A percentile compares a stretch with the other conserved stretches of the same genome.
These are phyloP conservation scores for Pseudococcus longispinus DNA, from an alignment of 2,888 invertebrate species.

Conservation along the genomic window DNA sequence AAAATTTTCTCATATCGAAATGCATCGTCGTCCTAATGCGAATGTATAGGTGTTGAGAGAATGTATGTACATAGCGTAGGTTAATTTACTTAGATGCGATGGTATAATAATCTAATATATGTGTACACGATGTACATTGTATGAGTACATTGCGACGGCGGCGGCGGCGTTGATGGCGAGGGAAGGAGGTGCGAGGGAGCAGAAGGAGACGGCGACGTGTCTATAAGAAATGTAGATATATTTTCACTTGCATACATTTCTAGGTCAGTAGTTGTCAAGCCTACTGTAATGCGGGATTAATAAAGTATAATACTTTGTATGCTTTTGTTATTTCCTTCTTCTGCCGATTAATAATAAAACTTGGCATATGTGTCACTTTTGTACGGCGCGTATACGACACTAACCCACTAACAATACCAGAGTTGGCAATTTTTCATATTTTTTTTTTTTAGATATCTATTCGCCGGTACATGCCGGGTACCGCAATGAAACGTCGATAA, in stretches of 20 bases:
- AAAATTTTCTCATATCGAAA: background rate
- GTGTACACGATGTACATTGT: background rate
- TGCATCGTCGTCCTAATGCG: background rate
- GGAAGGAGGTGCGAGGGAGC: background rate
- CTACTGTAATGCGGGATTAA: slow-evolving; percentile 50
- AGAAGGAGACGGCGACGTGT: background rate
- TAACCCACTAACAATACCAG: slow-evolving; percentile 41
- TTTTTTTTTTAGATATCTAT: slow-evolving; percentile 38
- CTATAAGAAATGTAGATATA: slow-evolving; percentile 7
- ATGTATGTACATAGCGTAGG: background rate
- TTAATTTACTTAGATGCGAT: background rate
- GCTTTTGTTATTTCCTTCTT: slow-evolving; percentile 35
- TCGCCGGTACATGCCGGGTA: slow-evolving; percentile 42
- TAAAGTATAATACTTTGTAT: slow-evolving; percentile 47
- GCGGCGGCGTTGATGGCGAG: background rate
- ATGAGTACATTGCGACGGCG: background rate
- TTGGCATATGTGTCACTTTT: slow-evolving; percentile 37
- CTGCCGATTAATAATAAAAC: slow-evolving; percentile 27
- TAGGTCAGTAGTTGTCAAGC: slow-evolving; percentile 46
- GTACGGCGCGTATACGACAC: background rate
- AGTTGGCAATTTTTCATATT: slow-evolving; percentile 42
- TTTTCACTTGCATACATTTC: slow-evolving; percentile 35
- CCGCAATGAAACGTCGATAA: slow-evolving; percentile 30
- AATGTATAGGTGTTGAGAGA: background rate
- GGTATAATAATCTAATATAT: slow-evolving; percentile 8